Evolutionary conservation across 2,113 vertebrate genomes (phyloP), one percentile per base, ranked within the genome.

Genomic region (Acrocephalus kingi): DNA sequence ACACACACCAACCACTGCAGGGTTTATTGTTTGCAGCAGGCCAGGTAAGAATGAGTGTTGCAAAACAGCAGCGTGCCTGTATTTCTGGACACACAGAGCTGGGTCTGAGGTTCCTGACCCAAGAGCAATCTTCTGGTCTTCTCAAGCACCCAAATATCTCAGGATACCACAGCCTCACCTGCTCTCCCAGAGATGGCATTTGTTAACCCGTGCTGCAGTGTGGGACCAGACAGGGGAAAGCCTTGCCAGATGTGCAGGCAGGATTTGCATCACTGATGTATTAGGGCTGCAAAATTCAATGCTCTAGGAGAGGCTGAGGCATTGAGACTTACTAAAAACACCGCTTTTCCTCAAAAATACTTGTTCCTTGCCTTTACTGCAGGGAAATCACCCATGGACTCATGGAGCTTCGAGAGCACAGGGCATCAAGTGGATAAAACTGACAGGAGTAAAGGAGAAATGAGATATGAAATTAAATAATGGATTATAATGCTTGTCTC

Each of bases 401-500:
- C 52, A 17, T 1, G 19, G 31, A 46, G 56, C 37, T 92, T 72
- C 9, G 30, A 90, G 41, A 81, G 46, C 46, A 84, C 28, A 56
- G 76, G 63, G 19, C 71, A 78, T 54, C 54, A 35, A 51, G 33
- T 30, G 54, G 58, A 71, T 88, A 84, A 93, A 93, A 89, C 35
- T 61, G 69, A 58, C 31, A 72, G 30, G 49, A 61, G 20, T 61
- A 75, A 75, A 51, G 37, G 41, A 92, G 76, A 92, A 93, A 80
- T 1, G 11, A 94, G 73, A 80, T 61, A 64, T 21, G 25, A 80
- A 92, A 94, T 87, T 87, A 90, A 86, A 72, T 90, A 89, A 85
- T 84, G 63, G 83, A 81, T 95, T 96, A 61, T 72, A 87, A 35
- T 41, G 59, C 59, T 90, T 83, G 63, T 66, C 59, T 96, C 67